Percentiles rank a stretch among this genome's conserved stretches.
Evolutionary conservation across 2,113 vertebrate species (phyloP).

Genomic region (Eublepharis macularius): DNA sequence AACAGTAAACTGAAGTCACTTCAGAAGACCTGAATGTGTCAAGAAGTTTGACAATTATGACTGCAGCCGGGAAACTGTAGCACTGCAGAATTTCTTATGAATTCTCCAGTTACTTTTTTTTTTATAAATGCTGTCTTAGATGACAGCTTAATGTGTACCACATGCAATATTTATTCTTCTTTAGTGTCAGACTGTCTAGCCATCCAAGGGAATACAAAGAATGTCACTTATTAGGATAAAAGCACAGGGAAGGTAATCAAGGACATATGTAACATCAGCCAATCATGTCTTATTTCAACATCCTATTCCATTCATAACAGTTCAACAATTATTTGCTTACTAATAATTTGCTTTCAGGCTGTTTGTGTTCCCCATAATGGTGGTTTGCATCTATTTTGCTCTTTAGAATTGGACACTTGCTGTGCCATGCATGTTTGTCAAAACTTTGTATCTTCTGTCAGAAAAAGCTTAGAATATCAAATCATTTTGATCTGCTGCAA

Average conservation of each 20-base stretch:
- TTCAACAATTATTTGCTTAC: conserved; percentile 94
- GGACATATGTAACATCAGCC: conserved; percentile 99
- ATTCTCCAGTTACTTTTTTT: conserved; percentile 85
- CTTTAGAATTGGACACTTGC: conserved; percentile 90
- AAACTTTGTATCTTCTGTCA: conserved; percentile 83
- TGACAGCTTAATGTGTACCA: conserved; percentile 99
- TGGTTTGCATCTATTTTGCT: conserved; percentile 97
- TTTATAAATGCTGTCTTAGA: conserved; percentile 89
- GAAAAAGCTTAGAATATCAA: conserved; percentile 80
- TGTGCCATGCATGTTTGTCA: conserved; percentile 86
- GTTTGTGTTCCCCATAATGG: conserved; percentile 91
- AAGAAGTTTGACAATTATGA: conserved; percentile 97
- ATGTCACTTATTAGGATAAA: conserved; percentile 99
- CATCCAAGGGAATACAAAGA: conserved; percentile 98
- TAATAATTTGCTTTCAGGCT: conserved; percentile 95
- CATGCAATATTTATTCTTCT: conserved; percentile 99
- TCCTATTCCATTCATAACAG: conserved; percentile 91
- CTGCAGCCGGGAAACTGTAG: conserved; percentile 94
- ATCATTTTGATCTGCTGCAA: conserved; percentile 74
- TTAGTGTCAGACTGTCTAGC: conserved; percentile 99
- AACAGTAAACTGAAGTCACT: conserved; percentile 81
- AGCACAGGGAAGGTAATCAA: conserved; percentile 99
- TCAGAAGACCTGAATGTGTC: conserved; percentile 81
- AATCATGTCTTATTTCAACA: conserved; percentile 91
- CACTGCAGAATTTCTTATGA: conserved; percentile 89